Evolutionary conservation across 2,888 invertebrate genomes (phyloP).

Genomic region (Neocrepidodera transversa): DNA sequence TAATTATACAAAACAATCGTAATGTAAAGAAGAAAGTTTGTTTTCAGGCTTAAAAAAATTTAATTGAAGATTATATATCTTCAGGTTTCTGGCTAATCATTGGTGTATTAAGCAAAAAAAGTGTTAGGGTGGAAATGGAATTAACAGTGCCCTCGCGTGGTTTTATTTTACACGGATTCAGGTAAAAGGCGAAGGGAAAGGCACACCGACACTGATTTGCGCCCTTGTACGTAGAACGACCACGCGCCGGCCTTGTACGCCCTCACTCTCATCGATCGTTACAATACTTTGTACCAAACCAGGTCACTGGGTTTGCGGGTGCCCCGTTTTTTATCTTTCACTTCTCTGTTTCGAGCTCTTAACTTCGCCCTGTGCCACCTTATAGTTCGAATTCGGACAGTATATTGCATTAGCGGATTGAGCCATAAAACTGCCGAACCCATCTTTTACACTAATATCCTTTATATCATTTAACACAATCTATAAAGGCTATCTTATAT

Average conservation of each 20-base stretch:
- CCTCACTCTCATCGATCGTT: slow-evolving; percentile 58
- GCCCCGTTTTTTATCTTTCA: slow-evolving; percentile 52
- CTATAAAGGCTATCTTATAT: no score
- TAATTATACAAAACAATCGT: no score
- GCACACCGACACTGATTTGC: slow-evolving; percentile 43
- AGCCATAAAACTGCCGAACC: slow-evolving; percentile 22
- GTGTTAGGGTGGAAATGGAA: no score
- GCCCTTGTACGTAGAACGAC: slow-evolving; percentile 59
- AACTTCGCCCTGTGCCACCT: slow-evolving; percentile 6
- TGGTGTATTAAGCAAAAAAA: no score
- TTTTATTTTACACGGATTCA: slow-evolving; percentile 48
- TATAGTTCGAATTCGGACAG: slow-evolving; percentile 12
- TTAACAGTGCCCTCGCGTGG: slow-evolving; percentile 25
- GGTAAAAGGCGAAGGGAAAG: slow-evolving; percentile 42
- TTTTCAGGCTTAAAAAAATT: no score
- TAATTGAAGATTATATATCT: no score
- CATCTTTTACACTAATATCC: background rate
- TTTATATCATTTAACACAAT: no score
- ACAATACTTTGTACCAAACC: slow-evolving; percentile 56
- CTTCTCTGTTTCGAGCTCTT: slow-evolving; percentile 24
- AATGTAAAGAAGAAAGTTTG: no score
- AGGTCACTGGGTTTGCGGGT: slow-evolving; percentile 62
- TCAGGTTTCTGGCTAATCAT: no score
- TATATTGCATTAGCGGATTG: slow-evolving; percentile 22
- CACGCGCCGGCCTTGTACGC: slow-evolving; percentile 61